Conservation (phyloP, 1,140 invertebrate genomes). For the Macrocentrus cingulum region DNA sequence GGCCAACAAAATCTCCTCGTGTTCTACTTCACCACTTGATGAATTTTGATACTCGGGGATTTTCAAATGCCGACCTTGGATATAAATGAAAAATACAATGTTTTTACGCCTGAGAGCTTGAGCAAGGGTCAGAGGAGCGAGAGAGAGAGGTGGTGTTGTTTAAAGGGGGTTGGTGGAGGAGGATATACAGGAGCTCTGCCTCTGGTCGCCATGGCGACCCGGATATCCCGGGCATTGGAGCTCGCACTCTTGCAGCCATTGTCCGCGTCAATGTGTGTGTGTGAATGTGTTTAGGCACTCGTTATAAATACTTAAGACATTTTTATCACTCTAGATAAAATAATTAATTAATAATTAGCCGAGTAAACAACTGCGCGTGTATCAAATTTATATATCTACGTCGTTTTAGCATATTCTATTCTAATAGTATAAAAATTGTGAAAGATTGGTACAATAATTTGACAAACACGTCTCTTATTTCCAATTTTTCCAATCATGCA, state of each 20-base stretch:
- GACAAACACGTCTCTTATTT: constrained; percentile 6
- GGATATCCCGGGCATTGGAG: constrained; percentile 52
- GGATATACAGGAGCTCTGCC: constrained; percentile 22
- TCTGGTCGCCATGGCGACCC: constrained; percentile 50
- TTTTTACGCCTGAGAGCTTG: not conserved
- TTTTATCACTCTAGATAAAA: not conserved
- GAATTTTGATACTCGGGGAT: not conserved
- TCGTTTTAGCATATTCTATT: no score
- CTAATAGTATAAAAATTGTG: no score
- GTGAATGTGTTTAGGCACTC: constrained; percentile 1
- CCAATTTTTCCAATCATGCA: not conserved
- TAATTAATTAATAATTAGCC: not conserved
- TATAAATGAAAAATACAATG: not conserved
- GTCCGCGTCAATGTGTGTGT: not conserved
- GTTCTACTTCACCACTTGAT: no score
- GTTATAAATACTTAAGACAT: not conserved
- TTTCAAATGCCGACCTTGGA: constrained; percentile 3
- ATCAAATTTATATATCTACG: no score
- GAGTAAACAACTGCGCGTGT: not conserved
- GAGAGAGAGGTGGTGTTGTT: not conserved
- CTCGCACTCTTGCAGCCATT: constrained; percentile 24
- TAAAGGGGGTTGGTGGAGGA: not conserved
- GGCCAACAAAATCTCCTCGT: no score
- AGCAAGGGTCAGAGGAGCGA: not conserved
- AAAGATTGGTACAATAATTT: constrained; percentile 19